Evolutionary conservation across 1,140 invertebrate species (phyloP), one percentile per base, ranked within the genome.

Genomic region (Scaptodrosophila lebanonensis): DNA sequence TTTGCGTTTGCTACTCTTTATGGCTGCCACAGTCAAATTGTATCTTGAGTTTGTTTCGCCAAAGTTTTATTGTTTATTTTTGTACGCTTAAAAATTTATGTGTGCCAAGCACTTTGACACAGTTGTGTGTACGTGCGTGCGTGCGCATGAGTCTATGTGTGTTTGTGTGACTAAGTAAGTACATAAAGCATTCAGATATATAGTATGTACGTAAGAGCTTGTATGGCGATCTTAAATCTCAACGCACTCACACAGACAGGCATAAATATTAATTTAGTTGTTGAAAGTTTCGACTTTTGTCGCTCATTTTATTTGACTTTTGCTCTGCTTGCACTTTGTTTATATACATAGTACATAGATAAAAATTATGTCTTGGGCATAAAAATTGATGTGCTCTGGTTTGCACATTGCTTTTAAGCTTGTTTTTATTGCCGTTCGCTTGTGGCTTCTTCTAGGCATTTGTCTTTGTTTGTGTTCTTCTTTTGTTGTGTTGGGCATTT

Each of bases 211-310:
- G n/a, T n/a, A n/a, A n/a, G n/a, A n/a, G n/a, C n/a, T n/a, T n/a
- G n/a, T n/a, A n/a, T n/a, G n/a, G n/a, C n/a, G n/a, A 64, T 79
- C 63, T 79, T 36, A 54, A 51, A 60, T 61, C 35, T 35, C 48
- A 44, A 51, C 39, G 29, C 42, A 25, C 22, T 25, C 22, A 25
- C 58, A 27, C 11, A 29, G 39, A 52, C 56, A 68, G n/a, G n/a
- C 68, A 71, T 77, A 77, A 77, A 77, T 77, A 73, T 77, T 79
- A 77, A 77, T 77, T 79, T 77, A 73, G 73, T 71, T 52, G 38
- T 38, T 36, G 8, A 61, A 65, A 65, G 72, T 65, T 67, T 45
- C 29, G 50, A 48, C 39, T 57, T 29, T 60, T 56, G 32, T 60
- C 51, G 45, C 38, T 69, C 47, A 20, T 43, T 57, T 64, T 53